Conservation (phyloP, 35 echinoderm and acorn worm genomes). For the Strongylocentrotus purpuratus region DNA sequence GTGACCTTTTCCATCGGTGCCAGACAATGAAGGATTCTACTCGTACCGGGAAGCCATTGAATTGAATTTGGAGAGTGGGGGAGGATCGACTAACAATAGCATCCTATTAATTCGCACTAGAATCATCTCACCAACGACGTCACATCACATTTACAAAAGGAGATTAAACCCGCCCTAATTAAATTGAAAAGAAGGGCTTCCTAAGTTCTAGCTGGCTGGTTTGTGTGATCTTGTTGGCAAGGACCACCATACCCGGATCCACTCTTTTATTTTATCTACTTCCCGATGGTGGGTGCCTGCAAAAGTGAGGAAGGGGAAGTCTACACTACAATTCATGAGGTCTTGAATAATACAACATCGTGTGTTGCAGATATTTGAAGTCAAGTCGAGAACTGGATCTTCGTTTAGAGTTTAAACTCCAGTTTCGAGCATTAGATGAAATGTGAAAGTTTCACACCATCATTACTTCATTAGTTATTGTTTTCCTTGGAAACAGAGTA, state of each 20-base stretch:
- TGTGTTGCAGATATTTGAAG: too few species aligned
- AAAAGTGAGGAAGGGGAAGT: neutral
- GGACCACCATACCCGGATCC: neutral
- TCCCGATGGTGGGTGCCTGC: neutral
- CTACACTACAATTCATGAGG: too few species aligned
- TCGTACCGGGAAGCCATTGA: neutral
- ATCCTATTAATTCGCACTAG: neutral
- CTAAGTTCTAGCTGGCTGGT: neutral
- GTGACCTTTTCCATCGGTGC: neutral
- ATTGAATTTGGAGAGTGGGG: neutral
- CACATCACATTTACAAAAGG: neutral
- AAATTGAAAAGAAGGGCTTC: neutral
- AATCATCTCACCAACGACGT: neutral
- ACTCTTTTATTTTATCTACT: neutral
- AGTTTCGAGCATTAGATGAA: too few species aligned
- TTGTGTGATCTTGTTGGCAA: too few species aligned
- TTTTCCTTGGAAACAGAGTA: neutral
- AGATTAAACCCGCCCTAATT: neutral
- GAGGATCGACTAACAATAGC: neutral
- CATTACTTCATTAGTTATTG: too few species aligned
- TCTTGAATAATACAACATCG: too few species aligned
- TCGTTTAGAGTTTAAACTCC: too few species aligned
- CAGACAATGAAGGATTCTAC: neutral
- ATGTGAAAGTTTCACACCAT: neutral
- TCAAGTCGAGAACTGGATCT: too few species aligned